Conservation (phyloP, 2,888 invertebrate genomes). For the Thereva unica region DNA sequence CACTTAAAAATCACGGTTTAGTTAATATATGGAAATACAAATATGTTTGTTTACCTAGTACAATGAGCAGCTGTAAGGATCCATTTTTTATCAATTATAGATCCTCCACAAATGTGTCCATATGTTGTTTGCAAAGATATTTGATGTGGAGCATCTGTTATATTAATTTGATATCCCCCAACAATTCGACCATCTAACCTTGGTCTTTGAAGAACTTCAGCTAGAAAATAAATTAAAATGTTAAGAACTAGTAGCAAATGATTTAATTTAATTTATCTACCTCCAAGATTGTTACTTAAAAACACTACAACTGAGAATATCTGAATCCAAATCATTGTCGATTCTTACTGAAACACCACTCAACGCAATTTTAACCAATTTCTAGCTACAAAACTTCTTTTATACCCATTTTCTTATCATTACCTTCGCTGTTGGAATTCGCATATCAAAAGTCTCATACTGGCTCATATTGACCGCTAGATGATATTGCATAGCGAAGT, state of each 20-base stretch:
- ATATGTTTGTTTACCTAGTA: slow-evolving; percentile 50
- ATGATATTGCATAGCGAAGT: too few relatives aligned
- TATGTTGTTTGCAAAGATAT: slow-evolving; percentile 52
- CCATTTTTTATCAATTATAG: slow-evolving; percentile 53
- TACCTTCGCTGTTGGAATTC: too few relatives aligned
- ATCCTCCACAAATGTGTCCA: slow-evolving; percentile 56
- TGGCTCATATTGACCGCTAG: too few relatives aligned
- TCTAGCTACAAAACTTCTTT: neutral
- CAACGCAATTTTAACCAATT: neutral
- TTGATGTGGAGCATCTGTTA: slow-evolving; percentile 56
- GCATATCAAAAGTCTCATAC: too few relatives aligned
- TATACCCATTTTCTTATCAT: too few relatives aligned
- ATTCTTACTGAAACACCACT: neutral
- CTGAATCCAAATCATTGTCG: too few relatives aligned
- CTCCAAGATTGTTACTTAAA: too few relatives aligned
- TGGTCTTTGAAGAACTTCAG: slow-evolving; percentile 44
- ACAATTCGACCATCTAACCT: slow-evolving; percentile 57
- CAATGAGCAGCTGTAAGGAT: slow-evolving; percentile 57
- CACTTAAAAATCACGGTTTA: slow-evolving; percentile 43
- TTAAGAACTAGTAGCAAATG: neutral
- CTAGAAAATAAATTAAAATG: neutral
- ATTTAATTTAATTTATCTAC: neutral
- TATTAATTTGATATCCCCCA: slow-evolving; percentile 55
- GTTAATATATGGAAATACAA: neutral
- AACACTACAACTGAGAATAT: too few relatives aligned